Conservation (phyloP, 2,113 vertebrate genomes). For the Cebus imitator region DNA sequence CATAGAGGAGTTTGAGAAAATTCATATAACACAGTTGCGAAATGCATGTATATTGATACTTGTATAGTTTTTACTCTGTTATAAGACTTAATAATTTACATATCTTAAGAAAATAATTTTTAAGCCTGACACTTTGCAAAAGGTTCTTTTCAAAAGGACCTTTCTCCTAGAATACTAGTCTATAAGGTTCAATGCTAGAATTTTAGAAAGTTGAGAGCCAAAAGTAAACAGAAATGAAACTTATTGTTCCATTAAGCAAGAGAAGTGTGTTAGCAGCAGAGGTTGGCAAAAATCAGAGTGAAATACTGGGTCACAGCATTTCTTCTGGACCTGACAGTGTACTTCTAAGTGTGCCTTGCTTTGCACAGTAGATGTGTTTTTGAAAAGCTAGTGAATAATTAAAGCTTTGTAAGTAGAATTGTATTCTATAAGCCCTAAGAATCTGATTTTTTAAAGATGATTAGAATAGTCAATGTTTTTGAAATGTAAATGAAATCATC, state of each 20-base stretch:
- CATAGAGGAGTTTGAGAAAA: not conserved
- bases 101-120: not conserved
- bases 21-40: not conserved
- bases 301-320: not conserved
- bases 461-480: conserved; percentile 11
- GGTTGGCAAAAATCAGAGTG: not conserved
- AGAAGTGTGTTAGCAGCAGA: not conserved
- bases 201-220: not conserved
- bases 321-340: not conserved
- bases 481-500: conserved; percentile 28
- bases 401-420: not conserved
- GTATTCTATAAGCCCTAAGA: not conserved
- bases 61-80: not conserved
- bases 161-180: not conserved
- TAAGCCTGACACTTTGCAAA: not conserved
- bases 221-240: not conserved
- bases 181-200: not conserved
- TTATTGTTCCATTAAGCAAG: not conserved
- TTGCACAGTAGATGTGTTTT: not conserved
- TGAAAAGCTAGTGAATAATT: conserved; percentile 38
- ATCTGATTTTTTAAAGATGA: not conserved
- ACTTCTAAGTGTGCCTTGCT: not conserved
- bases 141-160: not conserved
- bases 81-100: conserved; percentile 36
- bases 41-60: not conserved